Evolutionary conservation across 2,113 vertebrate genomes (phyloP).

Genomic region (Stigmatopora nigra): DNA sequence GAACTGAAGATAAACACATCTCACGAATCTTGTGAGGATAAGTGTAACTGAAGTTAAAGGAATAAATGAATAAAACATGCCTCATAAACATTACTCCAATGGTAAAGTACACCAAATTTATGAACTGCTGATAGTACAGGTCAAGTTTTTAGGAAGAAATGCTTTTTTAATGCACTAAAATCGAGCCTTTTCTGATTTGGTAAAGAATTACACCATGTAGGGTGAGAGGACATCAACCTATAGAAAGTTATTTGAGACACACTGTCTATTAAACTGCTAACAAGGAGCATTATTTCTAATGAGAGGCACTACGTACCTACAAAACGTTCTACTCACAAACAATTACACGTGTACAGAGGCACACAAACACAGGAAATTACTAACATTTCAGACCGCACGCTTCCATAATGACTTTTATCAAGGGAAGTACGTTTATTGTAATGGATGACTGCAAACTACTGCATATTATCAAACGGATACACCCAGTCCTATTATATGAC

Average conservation of each 20-base stretch:
- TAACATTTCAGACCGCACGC: constrained; percentile 29
- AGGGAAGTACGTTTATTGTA: constrained; percentile 51
- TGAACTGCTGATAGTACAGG: constrained; percentile 5
- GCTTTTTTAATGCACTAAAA: constrained; percentile 25
- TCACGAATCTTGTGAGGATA: no score
- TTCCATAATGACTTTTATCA: constrained; percentile 55
- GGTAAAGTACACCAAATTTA: no score
- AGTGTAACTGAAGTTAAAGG: no score
- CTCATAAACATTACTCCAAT: background rate
- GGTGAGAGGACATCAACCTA: constrained; percentile 52
- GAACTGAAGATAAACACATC: no score
- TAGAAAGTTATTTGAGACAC: constrained; percentile 58
- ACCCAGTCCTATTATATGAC: constrained; percentile 20
- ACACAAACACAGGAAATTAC: constrained; percentile 23
- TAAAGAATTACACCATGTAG: constrained; percentile 44
- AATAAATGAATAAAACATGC: background rate
- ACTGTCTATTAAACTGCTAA: constrained; percentile 64
- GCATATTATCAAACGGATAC: constrained; percentile 35
- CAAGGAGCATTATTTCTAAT: constrained; percentile 69
- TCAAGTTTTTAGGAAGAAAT: constrained; percentile 20
- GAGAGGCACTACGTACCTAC: constrained; percentile 56
- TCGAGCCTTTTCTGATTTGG: constrained; percentile 27
- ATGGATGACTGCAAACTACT: constrained; percentile 48
- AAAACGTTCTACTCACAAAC: constrained; percentile 49
- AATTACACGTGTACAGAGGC: constrained; percentile 4